Evolutionary conservation across 2,888 invertebrate species (phyloP), one percentile per base, ranked within the genome.

Genomic region (Rhamphomyia laevipes): DNA sequence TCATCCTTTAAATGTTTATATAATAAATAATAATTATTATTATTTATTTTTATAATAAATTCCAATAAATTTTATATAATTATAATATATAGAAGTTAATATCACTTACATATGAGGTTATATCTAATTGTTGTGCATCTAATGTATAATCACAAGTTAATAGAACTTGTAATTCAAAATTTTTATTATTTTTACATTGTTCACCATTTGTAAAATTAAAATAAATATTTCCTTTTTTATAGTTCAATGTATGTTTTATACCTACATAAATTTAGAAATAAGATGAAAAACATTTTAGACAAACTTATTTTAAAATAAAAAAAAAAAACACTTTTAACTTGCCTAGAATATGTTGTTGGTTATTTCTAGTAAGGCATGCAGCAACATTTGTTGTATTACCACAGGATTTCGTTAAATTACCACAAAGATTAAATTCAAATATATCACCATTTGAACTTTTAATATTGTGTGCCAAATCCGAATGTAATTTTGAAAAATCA

Each of bases 351-450:
- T 59, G 60, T 51, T 70, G 64, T 50, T 64, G 63, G 44, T 55
- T 56, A 23, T 59, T 55, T 42, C 57, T 59, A 47, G 57, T 64
- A 2, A 67, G 56, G 42, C 70, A 70, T n/a, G 70, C 70, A 4
- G 64, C 60, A 16, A 62, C 66, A 50, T 61, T 58, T 30, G 49
- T 57, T 35, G 59, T 61, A 3, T 61, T 62, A 48, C 62, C 60
- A 52, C 70, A 70, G 27, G 48, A 55, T 47, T 58, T 60, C 4
- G 60, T 59, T 43, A 66, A 49, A 53, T 63, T 63, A 17, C 66
- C 60, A 51, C 70, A 71, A 12, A 70, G 55, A 52, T 70, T 70
- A 51, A 67, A 71, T 48, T 64, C 60, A 40, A 70, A 64, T 10
- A 48, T 49, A 51, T 65, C 66, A 35, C 61, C 61, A 23, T 51